Base-by-base conservation (phyloP, 2,113 vertebrate genomes). In the Mungos mungo region DNA sequence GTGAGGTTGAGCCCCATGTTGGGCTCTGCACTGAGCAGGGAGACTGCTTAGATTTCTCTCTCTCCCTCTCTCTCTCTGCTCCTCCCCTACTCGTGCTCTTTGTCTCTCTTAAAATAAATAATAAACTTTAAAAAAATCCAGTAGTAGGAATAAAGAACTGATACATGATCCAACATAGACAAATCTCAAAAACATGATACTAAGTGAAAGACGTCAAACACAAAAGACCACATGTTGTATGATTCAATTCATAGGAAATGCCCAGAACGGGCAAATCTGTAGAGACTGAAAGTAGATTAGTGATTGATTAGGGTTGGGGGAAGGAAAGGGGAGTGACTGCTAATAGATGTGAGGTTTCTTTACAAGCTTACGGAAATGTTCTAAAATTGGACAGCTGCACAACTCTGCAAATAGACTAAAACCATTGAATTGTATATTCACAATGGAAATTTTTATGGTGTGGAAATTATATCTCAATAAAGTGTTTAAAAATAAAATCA, bases 381-480 rank as follows among this genome's bases (percentile, higher is more conserved):
- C 33, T 45, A 41, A 84, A 82, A 82, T 25, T 82, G 25, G 7
- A 31, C 35, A 21, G 11, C 29, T 63, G 6, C 4, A 47, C 31
- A 94, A 27, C n/a, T 90, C 65, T 89, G 29, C 52, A 88, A 74
- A 84, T 85, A 71, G 15, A 66, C 85, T 57, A 97, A 86, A 69
- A 57, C 2, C 33, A 93, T 4, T 76, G 16, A 95, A 50, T 72
- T 65, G 38, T 21, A 71, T 1, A 38, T 66, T 90, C 77, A 54
- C 27, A 35, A 69, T 66, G 31, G 35, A 66, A 47, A 90, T 35
- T 38, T 72, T 72, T 77, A 54, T 21, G 16, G 14, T 89, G 18
- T 50, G 1, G 35, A 85, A 89, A n/a, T 57, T 72, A 72, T 66
- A 41, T 50, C 47, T 86, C 52, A 68, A 41, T 85, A 69, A 76